Conservation (phyloP, 2,797 vertebrate genomes). For the Erethizon dorsatum region DNA sequence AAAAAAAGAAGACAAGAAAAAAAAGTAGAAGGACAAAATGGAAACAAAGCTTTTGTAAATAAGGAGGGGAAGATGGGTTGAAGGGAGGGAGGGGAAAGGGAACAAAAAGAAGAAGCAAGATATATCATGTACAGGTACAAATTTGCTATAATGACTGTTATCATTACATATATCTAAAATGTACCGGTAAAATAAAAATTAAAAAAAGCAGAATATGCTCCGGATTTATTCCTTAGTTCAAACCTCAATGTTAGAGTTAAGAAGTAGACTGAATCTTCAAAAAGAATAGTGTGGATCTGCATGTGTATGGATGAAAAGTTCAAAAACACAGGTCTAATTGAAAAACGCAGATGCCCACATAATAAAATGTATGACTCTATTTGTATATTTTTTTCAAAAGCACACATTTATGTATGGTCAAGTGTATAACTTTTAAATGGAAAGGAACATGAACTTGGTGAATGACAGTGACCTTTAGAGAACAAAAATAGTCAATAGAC, state of each 20-base stretch:
- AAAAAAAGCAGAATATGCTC: not conserved
- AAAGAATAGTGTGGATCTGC: not conserved
- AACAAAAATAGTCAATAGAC: not conserved
- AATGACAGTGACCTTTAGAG: not conserved
- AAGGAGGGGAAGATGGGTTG: not conserved
- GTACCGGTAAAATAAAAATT: not conserved
- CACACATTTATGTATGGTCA: not conserved
- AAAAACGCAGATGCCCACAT: not conserved
- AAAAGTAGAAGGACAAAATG: not conserved
- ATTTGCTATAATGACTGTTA: not conserved
- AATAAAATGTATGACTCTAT: not conserved
- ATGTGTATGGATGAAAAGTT: not conserved
- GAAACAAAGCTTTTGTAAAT: not conserved
- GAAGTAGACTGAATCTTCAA: not conserved
- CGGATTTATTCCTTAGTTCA: not conserved
- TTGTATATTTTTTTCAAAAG: not conserved
- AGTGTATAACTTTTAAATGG: not conserved
- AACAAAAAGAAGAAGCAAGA: not conserved
- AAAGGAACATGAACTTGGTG: not conserved
- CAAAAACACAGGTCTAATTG: not conserved
- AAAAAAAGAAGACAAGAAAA: not conserved
- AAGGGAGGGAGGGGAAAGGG: not conserved
- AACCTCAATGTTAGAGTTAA: not conserved
- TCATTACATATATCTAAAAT: not conserved
- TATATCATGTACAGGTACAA: not conserved